phyloP scores from a whole-genome alignment of 2,888 invertebrate species.

The Alsophila aescularia region DNA sequence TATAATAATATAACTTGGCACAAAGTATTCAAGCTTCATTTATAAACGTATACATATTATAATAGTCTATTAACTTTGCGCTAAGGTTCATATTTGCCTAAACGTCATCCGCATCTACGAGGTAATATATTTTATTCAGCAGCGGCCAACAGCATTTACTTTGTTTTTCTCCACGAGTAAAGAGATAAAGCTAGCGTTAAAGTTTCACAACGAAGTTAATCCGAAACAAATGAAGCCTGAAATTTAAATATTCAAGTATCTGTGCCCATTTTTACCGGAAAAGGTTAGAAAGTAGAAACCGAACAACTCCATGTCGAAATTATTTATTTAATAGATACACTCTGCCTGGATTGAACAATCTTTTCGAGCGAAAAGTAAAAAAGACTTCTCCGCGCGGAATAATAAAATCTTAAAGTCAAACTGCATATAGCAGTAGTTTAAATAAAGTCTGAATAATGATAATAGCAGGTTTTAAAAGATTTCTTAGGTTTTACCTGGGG shows the following conservation, averaged over 20 bases:
- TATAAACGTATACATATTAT: too few species aligned
- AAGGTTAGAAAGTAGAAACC: slow-evolving; percentile 4
- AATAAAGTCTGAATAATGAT: not conserved
- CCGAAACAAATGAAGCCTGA: slow-evolving; percentile 20
- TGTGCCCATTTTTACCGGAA: slow-evolving; percentile 21
- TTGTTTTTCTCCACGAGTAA: slow-evolving; percentile 29
- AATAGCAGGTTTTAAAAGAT: not conserved
- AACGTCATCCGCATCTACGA: not conserved
- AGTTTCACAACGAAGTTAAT: slow-evolving; percentile 25
- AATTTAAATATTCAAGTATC: slow-evolving; percentile 33
- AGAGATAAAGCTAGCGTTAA: slow-evolving; percentile 26
- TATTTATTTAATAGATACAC: too few species aligned
- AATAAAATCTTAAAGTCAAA: not conserved
- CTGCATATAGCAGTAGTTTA: not conserved
- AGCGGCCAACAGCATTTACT: slow-evolving; percentile 35
- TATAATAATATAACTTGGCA: too few species aligned
- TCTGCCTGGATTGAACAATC: not conserved
- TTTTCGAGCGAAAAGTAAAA: slow-evolving; percentile 6
- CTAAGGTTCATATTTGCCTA: not conserved
- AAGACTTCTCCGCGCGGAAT: not conserved
- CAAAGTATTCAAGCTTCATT: too few species aligned
- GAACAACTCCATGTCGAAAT: slow-evolving; percentile 9
- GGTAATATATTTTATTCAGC: slow-evolving; percentile 36
- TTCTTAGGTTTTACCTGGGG: too few species aligned
- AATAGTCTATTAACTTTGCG: not conserved